Evolutionary conservation across 2,113 vertebrate species (phyloP).

Genomic region (Corythoichthys intestinalis): DNA sequence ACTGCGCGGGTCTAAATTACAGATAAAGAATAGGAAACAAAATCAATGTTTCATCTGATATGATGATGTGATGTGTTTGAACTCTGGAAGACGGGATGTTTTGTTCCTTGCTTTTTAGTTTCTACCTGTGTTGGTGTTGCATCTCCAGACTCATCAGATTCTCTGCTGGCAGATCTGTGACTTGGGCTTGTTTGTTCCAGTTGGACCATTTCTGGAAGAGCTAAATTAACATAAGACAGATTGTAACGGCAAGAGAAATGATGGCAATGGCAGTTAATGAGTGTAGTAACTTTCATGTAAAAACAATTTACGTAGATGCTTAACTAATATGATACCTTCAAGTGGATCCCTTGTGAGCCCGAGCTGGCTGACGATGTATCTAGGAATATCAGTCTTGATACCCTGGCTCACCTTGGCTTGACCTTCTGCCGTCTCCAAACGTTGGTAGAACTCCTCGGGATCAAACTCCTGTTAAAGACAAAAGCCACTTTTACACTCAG

Average conservation of each 20-base stretch:
- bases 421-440: slow-evolving; percentile 88
- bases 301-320: too few relatives aligned
- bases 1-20: slow-evolving; percentile 68
- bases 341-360: slow-evolving; percentile 87
- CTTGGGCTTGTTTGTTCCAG: slow-evolving; percentile 77
- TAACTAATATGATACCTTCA: slow-evolving; percentile 72
- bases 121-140: slow-evolving; percentile 65
- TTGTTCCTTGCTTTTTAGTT: background rate
- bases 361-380: slow-evolving; percentile 89
- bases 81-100: background rate
- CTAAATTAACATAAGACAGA: slow-evolving; percentile 10
- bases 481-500: background rate
- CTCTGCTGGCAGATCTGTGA: slow-evolving; percentile 64
- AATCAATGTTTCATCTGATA: background rate
- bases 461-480: slow-evolving; percentile 82
- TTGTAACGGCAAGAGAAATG: background rate
- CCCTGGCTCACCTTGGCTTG: slow-evolving; percentile 87
- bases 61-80: background rate
- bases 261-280: background rate
- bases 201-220: slow-evolving; percentile 80
- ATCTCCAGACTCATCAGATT: slow-evolving; percentile 74
- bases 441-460: slow-evolving; percentile 92
- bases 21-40: slow-evolving; percentile 14
- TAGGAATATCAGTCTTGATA: slow-evolving; percentile 88
- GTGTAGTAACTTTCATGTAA: background rate